phyloP scores from a whole-genome alignment of 2,888 invertebrate species.

The Nomada fabriciana region DNA sequence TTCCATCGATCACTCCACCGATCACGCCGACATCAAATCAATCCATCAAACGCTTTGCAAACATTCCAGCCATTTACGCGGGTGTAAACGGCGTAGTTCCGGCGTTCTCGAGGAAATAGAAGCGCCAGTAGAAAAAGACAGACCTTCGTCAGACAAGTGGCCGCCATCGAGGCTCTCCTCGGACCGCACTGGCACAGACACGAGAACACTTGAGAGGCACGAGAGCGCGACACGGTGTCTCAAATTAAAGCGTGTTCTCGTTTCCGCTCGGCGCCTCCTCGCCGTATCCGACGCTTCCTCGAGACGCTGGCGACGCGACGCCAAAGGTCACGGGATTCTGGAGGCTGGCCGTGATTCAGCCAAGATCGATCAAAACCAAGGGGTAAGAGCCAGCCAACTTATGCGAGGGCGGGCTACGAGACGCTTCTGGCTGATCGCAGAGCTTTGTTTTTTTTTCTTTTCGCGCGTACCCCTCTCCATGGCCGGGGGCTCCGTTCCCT shows the following conservation, averaged over 20 bases:
- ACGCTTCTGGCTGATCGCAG: conserved; percentile 3
- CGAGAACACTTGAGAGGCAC: conserved; percentile 71
- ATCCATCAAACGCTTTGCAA: neutral
- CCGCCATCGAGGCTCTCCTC: conserved; percentile 48
- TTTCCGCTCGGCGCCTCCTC: conserved; percentile 17
- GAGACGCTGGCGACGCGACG: conserved; percentile 53
- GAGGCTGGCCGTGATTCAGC: conserved; percentile 63
- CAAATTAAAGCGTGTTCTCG: conserved; percentile 75
- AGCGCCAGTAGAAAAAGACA: conserved; percentile 64
- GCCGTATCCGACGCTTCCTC: conserved; percentile 42
- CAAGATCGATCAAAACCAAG: conserved; percentile 65
- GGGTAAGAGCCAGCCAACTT: conserved; percentile 36
- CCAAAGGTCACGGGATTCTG: conserved; percentile 64
- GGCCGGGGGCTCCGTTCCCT: conserved; percentile 2
- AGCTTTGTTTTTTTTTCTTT: conserved; percentile 19
- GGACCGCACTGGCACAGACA: conserved; percentile 55
- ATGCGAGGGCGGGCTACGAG: neutral
- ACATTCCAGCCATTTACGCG: conserved; percentile 17
- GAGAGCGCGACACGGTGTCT: conserved; percentile 73
- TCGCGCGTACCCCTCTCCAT: neutral
- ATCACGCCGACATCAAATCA: too few relatives aligned
- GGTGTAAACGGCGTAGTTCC: conserved; percentile 22
- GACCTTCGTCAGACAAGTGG: conserved; percentile 72
- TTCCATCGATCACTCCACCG: too few relatives aligned
- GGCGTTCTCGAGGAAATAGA: conserved; percentile 5